Percentiles rank a stretch among this genome's conserved stretches.
Evolutionary conservation across 2,888 invertebrate genomes (phyloP).

Genomic region (Tethea ocularis): DNA sequence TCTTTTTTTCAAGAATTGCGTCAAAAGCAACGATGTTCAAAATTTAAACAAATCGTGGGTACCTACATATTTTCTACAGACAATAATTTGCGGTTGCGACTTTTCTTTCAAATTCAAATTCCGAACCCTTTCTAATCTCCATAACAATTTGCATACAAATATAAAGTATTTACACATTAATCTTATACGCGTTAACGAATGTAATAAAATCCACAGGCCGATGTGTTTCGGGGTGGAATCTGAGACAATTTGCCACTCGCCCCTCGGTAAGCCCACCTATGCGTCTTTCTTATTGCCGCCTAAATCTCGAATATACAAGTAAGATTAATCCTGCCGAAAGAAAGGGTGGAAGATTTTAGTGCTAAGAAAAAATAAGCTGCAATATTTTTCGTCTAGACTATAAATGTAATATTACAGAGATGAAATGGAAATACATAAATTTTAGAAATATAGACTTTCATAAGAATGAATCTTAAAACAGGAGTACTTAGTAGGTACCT

Average conservation of each 20-base stretch:
- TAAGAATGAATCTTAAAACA: neutral
- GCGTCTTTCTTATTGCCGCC: slow-evolving; percentile 82
- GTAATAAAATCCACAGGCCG: slow-evolving; percentile 75
- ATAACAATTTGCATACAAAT: slow-evolving; percentile 65
- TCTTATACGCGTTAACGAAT: slow-evolving; percentile 81
- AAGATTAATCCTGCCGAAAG: slow-evolving; percentile 81
- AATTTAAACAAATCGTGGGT: neutral
- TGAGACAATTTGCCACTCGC: slow-evolving; percentile 80
- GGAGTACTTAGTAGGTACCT: too few relatives aligned
- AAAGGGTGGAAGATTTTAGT: slow-evolving; percentile 66
- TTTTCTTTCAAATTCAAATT: slow-evolving; percentile 25
- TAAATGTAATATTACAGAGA: neutral
- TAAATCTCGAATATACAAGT: slow-evolving; percentile 83
- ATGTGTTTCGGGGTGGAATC: slow-evolving; percentile 63
- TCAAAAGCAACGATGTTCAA: neutral
- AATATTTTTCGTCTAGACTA: slow-evolving; percentile 12
- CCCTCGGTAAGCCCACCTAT: slow-evolving; percentile 80
- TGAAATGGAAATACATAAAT: too few relatives aligned
- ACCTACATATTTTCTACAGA: slow-evolving; percentile 10
- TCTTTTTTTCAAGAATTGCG: neutral
- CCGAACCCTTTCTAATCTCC: slow-evolving; percentile 37
- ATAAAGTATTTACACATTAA: slow-evolving; percentile 72
- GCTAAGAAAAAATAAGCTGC: slow-evolving; percentile 28
- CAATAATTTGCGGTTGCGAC: slow-evolving; percentile 21
- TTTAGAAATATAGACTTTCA: too few relatives aligned